phyloP scores from a whole-genome alignment of 1,140 invertebrate genomes.

The fruit fly (Drosophila melanogaster) region DNA sequence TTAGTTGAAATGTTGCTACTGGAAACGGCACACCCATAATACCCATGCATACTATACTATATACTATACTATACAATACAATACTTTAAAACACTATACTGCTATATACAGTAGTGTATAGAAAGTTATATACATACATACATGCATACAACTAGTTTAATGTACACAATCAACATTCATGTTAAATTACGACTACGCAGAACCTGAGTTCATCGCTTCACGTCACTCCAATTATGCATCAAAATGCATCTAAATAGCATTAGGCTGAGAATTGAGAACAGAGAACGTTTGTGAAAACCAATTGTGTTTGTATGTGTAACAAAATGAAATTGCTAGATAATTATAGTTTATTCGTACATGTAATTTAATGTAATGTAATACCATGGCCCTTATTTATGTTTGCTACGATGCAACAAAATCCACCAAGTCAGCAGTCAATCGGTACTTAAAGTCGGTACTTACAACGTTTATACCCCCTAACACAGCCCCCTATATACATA shows the following conservation, averaged over 20 bases:
- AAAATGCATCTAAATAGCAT: slow-evolving; percentile 64
- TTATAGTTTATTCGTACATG: slow-evolving; percentile 69
- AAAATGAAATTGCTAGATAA: slow-evolving; percentile 80
- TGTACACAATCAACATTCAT: slow-evolving; percentile 73
- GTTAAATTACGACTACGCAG: slow-evolving; percentile 47
- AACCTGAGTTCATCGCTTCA: slow-evolving; percentile 69
- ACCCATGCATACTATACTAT: slow-evolving; percentile 41
- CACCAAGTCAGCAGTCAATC: slow-evolving; percentile 48
- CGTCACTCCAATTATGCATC: slow-evolving; percentile 82
- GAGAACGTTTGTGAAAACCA: slow-evolving; percentile 44
- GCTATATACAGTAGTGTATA: slow-evolving; percentile 27
- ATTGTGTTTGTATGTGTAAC: slow-evolving; percentile 71
- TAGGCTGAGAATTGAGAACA: slow-evolving; percentile 46
- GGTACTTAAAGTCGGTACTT: slow-evolving; percentile 65
- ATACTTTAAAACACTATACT: slow-evolving; percentile 31
- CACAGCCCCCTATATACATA: slow-evolving; percentile 6
- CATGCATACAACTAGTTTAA: slow-evolving; percentile 65
- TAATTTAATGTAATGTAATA: slow-evolving; percentile 57
- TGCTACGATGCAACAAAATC: slow-evolving; percentile 30
- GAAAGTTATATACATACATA: slow-evolving; percentile 56
- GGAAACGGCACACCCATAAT: slow-evolving; percentile 58
- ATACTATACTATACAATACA: slow-evolving; percentile 23
- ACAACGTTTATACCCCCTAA: slow-evolving; percentile 22
- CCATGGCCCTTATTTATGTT: slow-evolving; percentile 58
- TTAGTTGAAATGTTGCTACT: slow-evolving; percentile 73